Base-by-base conservation (phyloP, 2,797 vertebrate species). In the Morelia viridis region DNA sequence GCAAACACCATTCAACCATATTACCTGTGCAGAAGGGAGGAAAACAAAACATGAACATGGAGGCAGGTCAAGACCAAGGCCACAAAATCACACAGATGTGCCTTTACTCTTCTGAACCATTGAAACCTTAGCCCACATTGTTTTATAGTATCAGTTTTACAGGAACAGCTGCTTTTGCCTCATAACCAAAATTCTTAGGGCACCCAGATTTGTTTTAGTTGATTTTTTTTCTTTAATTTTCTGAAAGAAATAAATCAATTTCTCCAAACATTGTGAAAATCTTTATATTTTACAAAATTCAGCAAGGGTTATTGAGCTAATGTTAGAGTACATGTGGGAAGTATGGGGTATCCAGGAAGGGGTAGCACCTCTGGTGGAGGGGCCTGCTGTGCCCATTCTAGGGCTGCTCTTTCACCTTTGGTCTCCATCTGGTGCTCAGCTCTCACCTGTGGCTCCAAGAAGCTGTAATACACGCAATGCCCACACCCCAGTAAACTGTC, bases 1-100 rank as follows among this genome's bases (percentile, higher is more conserved):
- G 99, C 94, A 99, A 97, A 94, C 98, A 99, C 99, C 99, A 99
- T 94, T 99, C 99, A 3, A 99, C 98, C 98, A 99, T 99, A 95
- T 99, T 99, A 93, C 99, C 99, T 99, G 96, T 1, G 65, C 89
- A 92, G 86, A 46, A 94, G 80, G 89, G n/a, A 9, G 86, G 11
- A 50, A 85, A 62, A 85, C 13, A n/a, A 60, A 68, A 46, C 89
- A 13, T 91, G n/a, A 22, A 28, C 87, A 57, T 93, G 83, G 17
- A 60, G 15, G 6, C 58, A 11, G 46, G 10, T 26, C 41, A 88
- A 60, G 19, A 58, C 4, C 17, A 85, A 85, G 71, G 15, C 12
- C 50, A 56, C 1, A 80, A 24, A 80, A 46, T 46, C 71, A 76
- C 7, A 76, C 17, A 46, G 35, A 11, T 80, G 35, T 24, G 35